Evolutionary conservation across 2,113 vertebrate genomes (phyloP).

Genomic region (Acanthochromis polyacanthus): DNA sequence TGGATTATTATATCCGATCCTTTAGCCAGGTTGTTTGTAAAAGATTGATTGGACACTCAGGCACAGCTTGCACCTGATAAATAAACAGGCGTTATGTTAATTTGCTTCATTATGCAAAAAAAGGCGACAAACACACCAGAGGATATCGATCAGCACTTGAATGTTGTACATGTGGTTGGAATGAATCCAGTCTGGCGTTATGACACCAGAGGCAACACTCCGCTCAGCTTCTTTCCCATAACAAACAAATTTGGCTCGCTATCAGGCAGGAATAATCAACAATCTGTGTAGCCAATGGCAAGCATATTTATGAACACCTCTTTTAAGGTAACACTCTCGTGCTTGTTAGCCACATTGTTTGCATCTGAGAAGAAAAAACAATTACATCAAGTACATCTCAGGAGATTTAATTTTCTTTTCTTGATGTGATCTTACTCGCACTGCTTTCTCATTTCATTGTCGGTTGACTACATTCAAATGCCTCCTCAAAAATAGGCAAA

Average conservation of each 20-base stretch:
- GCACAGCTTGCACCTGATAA: conserved; percentile 75
- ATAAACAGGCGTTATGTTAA: conserved; percentile 82
- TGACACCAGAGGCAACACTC: conserved; percentile 46
- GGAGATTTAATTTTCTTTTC: neutral
- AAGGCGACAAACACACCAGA: conserved; percentile 69
- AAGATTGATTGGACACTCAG: conserved; percentile 69
- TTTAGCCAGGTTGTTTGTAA: conserved; percentile 50
- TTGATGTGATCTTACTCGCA: neutral
- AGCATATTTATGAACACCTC: conserved; percentile 44
- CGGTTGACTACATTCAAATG: neutral
- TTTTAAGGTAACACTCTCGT: conserved; percentile 4
- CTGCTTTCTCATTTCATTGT: neutral
- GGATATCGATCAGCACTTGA: conserved; percentile 77
- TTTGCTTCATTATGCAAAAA: conserved; percentile 79
- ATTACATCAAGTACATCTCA: too few relatives aligned
- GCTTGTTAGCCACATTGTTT: neutral
- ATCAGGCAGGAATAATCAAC: conserved; percentile 67
- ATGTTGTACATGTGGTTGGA: conserved; percentile 61
- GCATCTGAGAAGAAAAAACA: too few relatives aligned
- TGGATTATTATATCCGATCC: conserved; percentile 38
- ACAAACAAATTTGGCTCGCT: conserved; percentile 51
- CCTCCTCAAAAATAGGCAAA: neutral
- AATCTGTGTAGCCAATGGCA: conserved; percentile 61
- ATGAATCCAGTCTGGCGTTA: conserved; percentile 56
- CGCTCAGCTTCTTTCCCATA: conserved; percentile 46